A percentile compares a stretch with the other conserved stretches of the same genome.
These are phyloP conservation scores for Paedocypris sp. DNA, from an alignment of 2,113 vertebrate species.

Conservation along the genomic window DNA sequence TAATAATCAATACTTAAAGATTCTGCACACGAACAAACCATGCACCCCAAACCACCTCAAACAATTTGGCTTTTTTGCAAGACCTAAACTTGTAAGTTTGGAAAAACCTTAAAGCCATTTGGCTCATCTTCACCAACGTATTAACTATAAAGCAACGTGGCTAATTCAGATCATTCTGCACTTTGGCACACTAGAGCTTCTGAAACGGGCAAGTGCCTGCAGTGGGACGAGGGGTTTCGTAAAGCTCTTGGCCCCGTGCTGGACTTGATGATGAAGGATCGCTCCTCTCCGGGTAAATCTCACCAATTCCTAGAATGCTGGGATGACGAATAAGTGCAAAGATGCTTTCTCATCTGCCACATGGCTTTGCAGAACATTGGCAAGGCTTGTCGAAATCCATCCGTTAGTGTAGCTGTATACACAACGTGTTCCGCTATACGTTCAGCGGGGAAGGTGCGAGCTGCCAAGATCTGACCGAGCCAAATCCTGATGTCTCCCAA, in stretches of 20 bases:
- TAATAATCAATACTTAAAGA: no score
- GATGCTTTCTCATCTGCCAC: conserved; percentile 24
- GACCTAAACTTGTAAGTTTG: no score
- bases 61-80: no score
- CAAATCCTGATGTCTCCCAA: conserved; percentile 5
- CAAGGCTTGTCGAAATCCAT: conserved; percentile 11
- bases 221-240: conserved; percentile 10
- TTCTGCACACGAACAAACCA: no score
- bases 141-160: no score
- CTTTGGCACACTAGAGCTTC: no score
- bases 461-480: neutral
- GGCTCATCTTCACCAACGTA: no score
- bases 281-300: conserved; percentile 19
- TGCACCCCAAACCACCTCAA: no score
- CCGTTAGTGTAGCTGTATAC: neutral
- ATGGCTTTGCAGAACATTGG: conserved; percentile 9
- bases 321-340: conserved; percentile 27
- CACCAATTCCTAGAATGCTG: conserved; percentile 29
- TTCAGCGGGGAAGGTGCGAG: neutral
- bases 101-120: no score
- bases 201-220: no score
- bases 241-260: conserved; percentile 21
- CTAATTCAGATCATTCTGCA: no score
- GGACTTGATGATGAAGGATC: conserved; percentile 24
- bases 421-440: conserved; percentile 1